Percentiles rank a stretch among this genome's conserved stretches.
These are phyloP conservation scores for Styela plicata DNA, from an alignment of 23 tunicate species.

Conservation along the genomic window DNA sequence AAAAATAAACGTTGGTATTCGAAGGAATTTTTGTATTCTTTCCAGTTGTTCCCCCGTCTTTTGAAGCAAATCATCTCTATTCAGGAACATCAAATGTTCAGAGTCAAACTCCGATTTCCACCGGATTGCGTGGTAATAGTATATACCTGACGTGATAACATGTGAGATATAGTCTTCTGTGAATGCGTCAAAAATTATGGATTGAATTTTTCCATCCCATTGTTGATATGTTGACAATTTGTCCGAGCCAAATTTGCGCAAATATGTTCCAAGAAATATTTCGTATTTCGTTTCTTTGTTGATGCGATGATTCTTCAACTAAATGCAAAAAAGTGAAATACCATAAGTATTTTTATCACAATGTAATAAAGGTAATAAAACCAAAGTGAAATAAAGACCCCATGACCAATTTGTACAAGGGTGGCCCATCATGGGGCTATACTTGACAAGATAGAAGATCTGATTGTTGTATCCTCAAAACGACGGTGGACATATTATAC, in stretches of 20 bases:
- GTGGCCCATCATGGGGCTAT: too few relatives aligned
- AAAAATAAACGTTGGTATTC: conserved; percentile 3
- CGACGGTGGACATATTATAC: too few relatives aligned
- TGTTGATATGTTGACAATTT: neutral
- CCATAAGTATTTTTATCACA: too few relatives aligned
- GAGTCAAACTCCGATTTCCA: conserved; percentile 14
- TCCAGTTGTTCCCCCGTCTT: neutral
- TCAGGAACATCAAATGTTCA: neutral
- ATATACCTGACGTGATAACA: conserved; percentile 15
- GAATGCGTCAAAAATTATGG: neutral
- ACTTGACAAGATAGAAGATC: too few relatives aligned
- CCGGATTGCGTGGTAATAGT: conserved; percentile 9
- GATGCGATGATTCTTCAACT: conserved; percentile 2
- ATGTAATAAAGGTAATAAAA: too few relatives aligned
- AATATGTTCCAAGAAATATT: conserved; percentile 19
- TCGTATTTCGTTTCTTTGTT: neutral
- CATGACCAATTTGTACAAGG: too few relatives aligned
- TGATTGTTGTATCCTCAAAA: too few relatives aligned
- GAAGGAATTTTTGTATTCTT: conserved; percentile 12
- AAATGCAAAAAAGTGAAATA: too few relatives aligned
- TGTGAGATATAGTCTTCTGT: conserved; percentile 11
- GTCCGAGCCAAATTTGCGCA: neutral
- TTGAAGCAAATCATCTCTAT: neutral
- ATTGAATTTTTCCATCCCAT: conserved; percentile 17
- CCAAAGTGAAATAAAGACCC: too few relatives aligned